These are phyloP conservation scores for Hypercompe scribonia DNA, from an alignment of 2,888 invertebrate species.

Conservation along the genomic window DNA sequence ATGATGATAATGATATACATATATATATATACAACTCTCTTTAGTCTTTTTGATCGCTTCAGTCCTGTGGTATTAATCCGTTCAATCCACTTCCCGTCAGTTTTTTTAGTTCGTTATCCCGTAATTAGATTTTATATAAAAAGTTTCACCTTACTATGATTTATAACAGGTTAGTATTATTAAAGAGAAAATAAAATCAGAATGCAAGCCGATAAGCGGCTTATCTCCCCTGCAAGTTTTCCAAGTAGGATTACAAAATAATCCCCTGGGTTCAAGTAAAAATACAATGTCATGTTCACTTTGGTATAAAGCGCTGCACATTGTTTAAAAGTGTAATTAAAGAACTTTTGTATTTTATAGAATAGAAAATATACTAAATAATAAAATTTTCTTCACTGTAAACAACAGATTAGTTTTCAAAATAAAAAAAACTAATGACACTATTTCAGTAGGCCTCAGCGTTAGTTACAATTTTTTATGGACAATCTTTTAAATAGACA, in stretches of 20 bases:
- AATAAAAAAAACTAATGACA: no score
- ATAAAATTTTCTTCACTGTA: background rate
- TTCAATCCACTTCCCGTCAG: background rate
- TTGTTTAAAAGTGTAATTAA: background rate
- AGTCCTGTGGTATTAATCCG: background rate
- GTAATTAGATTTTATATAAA: background rate
- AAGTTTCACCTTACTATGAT: conserved; percentile 9
- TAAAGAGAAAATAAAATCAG: conserved; percentile 15
- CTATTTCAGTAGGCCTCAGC: no score
- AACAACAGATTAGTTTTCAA: no score
- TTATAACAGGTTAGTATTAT: conserved; percentile 6
- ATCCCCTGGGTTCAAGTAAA: conserved; percentile 13
- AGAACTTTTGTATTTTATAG: background rate
- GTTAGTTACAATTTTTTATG: no score
- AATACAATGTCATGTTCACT: conserved; percentile 18
- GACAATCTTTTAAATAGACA: no score
- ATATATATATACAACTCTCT: no score
- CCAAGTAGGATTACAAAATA: conserved; percentile 18
- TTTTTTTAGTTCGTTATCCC: background rate
- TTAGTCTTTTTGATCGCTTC: background rate
- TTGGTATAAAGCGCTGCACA: conserved; percentile 8
- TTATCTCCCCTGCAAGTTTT: conserved; percentile 17
- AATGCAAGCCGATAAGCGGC: conserved; percentile 21
- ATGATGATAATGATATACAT: no score
- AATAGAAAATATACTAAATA: background rate